A percentile compares a stretch with the other conserved stretches of the same genome.
Evolutionary conservation across 2,113 vertebrate species (phyloP).

Genomic region (Sinocyclocheilus anshuiensis): DNA sequence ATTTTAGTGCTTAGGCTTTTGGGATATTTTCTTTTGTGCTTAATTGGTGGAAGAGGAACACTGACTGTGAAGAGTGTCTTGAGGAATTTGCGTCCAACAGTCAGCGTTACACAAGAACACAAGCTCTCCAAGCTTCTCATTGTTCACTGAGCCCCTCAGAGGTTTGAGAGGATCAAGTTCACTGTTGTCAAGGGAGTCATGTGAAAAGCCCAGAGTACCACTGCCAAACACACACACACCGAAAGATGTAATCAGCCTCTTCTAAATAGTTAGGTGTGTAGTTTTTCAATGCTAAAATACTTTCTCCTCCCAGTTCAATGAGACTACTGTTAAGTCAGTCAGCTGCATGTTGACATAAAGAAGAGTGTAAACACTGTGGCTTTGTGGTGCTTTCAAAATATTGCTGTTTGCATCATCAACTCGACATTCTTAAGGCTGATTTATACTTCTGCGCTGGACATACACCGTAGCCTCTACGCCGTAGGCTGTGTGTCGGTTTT

Average conservation of each 20-base stretch:
- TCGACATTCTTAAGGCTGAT: neutral
- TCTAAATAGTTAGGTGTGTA: neutral
- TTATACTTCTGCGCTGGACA: no score
- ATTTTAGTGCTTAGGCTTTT: neutral
- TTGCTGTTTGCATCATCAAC: conserved; percentile 1
- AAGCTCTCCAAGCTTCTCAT: conserved; percentile 23
- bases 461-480: no score
- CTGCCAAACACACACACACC: neutral
- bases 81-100: conserved; percentile 9
- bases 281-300: neutral
- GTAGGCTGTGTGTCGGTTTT: no score
- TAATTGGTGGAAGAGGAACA: conserved; percentile 28
- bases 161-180: conserved; percentile 48
- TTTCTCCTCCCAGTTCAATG: neutral
- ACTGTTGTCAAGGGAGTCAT: conserved; percentile 36
- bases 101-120: conserved; percentile 41
- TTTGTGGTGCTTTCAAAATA: conserved; percentile 12
- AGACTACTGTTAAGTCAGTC: neutral
- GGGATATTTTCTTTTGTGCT: conserved; percentile 8
- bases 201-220: conserved; percentile 39
- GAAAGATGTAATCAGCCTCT: conserved; percentile 24
- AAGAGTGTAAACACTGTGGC: neutral
- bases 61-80: conserved; percentile 20
- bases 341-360: neutral
- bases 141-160: conserved; percentile 22